Conservation (phyloP, 2,113 vertebrate species). For the Tenrec ecaudatus region DNA sequence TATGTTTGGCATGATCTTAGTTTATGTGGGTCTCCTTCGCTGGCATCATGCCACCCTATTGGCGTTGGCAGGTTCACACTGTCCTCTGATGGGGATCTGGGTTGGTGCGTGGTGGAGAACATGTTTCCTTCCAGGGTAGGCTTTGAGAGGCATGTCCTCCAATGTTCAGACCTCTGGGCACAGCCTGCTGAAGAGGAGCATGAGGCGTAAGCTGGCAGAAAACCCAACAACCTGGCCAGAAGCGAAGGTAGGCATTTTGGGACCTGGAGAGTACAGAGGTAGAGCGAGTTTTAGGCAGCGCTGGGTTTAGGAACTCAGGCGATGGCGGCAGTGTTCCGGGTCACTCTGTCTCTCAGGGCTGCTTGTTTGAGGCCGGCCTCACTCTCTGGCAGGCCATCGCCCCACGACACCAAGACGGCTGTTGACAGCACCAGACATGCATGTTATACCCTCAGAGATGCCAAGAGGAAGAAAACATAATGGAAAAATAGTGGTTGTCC, state of each 20-base stretch:
- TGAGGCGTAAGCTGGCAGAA: not conserved
- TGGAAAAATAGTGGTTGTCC: not conserved
- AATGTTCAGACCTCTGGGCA: not conserved
- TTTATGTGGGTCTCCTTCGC: not conserved
- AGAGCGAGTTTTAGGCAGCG: not conserved
- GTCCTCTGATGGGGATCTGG: not conserved
- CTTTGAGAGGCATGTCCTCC: not conserved
- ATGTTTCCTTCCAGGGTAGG: not conserved
- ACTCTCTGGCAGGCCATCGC: not conserved
- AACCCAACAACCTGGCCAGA: not conserved
- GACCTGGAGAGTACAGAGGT: not conserved
- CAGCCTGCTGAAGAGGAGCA: not conserved
- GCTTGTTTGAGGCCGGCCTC: not conserved
- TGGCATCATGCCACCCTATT: not conserved
- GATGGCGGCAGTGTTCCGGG: not conserved
- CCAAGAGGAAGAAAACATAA: not conserved
- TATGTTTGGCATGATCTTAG: not conserved
- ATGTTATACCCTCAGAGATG: not conserved
- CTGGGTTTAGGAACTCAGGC: not conserved
- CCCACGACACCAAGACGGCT: too few species aligned
- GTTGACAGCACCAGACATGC: not conserved
- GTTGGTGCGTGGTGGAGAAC: not conserved
- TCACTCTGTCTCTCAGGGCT: not conserved
- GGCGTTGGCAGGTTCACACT: not conserved
- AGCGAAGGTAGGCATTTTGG: not conserved